phyloP scores from a whole-genome alignment of 2,888 invertebrate genomes.

The Micropterix aruncella region DNA sequence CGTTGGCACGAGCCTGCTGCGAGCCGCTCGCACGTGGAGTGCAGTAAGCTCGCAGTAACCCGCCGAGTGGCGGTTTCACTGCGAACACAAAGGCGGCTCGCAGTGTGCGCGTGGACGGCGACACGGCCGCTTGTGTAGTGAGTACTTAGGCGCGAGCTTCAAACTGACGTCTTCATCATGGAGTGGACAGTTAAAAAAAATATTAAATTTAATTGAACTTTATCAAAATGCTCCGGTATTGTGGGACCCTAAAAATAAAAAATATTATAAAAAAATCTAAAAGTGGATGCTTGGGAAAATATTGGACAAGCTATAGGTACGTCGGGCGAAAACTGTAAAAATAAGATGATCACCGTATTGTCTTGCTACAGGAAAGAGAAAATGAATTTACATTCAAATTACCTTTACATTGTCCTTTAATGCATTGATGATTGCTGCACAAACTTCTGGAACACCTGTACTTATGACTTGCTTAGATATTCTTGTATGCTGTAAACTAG shows the following conservation, averaged over 20 bases:
- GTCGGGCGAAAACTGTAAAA: slow-evolving; percentile 5
- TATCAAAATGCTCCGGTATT: slow-evolving; percentile 3
- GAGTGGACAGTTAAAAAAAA: background rate
- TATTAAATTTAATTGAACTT: slow-evolving; percentile 4
- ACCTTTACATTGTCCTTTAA: no score
- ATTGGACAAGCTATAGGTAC: slow-evolving; percentile 3
- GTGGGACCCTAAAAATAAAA: slow-evolving; percentile 5
- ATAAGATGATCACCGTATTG: slow-evolving; percentile 6
- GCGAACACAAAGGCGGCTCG: slow-evolving; percentile 2
- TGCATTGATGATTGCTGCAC: no score
- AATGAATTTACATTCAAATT: no score
- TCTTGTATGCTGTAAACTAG: no score
- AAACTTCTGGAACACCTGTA: no score
- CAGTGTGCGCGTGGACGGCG: slow-evolving; percentile 2
- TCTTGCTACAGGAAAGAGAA: slow-evolving; percentile 6
- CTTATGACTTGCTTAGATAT: no score
- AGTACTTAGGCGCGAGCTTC: slow-evolving; percentile 1
- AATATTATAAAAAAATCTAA: slow-evolving; percentile 5
- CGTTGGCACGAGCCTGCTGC: no score
- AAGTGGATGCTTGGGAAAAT: slow-evolving; percentile 5
- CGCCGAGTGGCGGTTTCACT: no score
- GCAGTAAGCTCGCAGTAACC: slow-evolving; percentile 5
- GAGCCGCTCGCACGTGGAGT: slow-evolving; percentile 4
- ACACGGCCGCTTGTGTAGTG: no score
- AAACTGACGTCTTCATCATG: no score